These are phyloP conservation scores for Chaetops frenatus DNA, from an alignment of 2,113 vertebrate genomes.

Conservation along the genomic window DNA sequence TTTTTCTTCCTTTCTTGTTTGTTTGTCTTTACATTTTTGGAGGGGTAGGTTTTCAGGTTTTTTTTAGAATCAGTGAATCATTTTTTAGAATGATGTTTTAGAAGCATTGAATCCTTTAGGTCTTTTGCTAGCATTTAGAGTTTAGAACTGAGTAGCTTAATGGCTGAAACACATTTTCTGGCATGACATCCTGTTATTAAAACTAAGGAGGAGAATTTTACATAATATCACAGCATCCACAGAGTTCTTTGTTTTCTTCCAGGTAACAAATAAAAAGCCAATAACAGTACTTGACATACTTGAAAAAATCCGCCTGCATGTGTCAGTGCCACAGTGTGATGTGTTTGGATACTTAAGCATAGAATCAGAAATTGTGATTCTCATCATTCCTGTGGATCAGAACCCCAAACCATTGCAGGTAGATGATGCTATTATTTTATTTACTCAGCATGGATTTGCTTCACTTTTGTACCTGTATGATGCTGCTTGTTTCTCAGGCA, in stretches of 20 bases:
- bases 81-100: background rate
- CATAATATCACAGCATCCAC: background rate
- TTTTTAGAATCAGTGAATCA: background rate
- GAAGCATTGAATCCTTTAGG: background rate
- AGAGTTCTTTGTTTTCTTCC: background rate
- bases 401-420: slow-evolving; percentile 92
- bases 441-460: background rate
- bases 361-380: slow-evolving; percentile 88
- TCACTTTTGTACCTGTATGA: rapidly evolving
- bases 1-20: background rate
- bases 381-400: slow-evolving; percentile 90
- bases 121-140: background rate
- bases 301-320: slow-evolving; percentile 84
- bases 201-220: background rate
- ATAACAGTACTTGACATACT: slow-evolving; percentile 89
- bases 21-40: background rate
- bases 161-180: background rate
- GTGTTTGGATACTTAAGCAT: slow-evolving; percentile 96
- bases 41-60: rapidly evolving
- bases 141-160: background rate
- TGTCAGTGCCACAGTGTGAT: slow-evolving; percentile 96
- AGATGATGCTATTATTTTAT: background rate
- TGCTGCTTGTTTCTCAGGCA: background rate
- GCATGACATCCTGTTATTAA: background rate
- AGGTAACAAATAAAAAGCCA: slow-evolving; percentile 87